Evolutionary conservation across 2,113 vertebrate genomes (phyloP), one percentile per base, ranked within the genome.

Genomic region (Nymphicus hollandicus): DNA sequence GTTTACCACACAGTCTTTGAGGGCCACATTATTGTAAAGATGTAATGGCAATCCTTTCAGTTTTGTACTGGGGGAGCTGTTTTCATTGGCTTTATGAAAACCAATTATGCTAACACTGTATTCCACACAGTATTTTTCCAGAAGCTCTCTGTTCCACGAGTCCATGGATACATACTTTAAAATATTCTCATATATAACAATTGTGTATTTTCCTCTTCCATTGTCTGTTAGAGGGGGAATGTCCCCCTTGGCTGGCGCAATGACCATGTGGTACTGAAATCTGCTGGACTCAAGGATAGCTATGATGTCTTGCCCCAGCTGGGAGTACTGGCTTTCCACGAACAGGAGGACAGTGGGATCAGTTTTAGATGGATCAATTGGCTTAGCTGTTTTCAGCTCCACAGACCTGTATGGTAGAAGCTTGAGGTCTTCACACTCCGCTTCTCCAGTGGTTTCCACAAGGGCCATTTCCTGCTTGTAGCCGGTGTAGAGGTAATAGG

Each of bases 301-400:
- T 90, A 99, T 96, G 73, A 99, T 99, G 79, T 99, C 99, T 97
- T 99, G 99, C 29, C 99, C 99, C 23, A 99, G 98, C 95, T 99
- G 99, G 25, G 99, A 99, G 91, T 99, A 99, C 82, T 99, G 99
- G 80, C 99, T 99, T 90, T 99, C 99, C 91, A 99, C 99, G 8
- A 99, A 99, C 13, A 99, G 98, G 64, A 99, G 98, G 35, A 99
- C 97, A 0, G 98, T 98, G 3, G 98, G 98, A 15, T 99, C 98
- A 9, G 99, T 99, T 90, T 98, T 98, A 8, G 98, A 98, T 3
- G 98, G 98, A 96, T 99, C 98, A 1, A 99, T 98, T 2, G 99
- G 98, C 93, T 98, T 99, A 4, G 98, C 98, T 0, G 98, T 98
- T 94, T 98, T 98, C 37, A 98, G 96, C 84, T 99, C 98, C 1